Base-by-base conservation (phyloP, 2,797 vertebrate genomes). In the Kryptolebias ocellatus region DNA sequence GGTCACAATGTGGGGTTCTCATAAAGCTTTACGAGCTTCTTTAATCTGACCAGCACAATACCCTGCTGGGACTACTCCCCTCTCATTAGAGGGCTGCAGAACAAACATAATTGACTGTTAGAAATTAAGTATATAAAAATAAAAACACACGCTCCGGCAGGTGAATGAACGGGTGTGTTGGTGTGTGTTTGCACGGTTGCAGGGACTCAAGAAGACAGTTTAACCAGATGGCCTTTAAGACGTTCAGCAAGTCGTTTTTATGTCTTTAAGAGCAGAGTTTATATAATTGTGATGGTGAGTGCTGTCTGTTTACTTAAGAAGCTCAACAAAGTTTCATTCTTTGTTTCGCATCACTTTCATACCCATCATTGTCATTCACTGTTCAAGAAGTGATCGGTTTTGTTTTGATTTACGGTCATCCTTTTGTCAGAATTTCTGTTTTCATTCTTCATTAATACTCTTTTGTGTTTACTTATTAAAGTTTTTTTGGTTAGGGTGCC, bases 21-120 rank as follows among this genome's bases (percentile, higher is more conserved):
- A 75, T 85, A 84, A 85, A 74, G 49, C 75, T 89, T 89, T 67
- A 87, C 0, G 14, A 59, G 67, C 56, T 47, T 42, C 78, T 84
- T 89, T 78, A 85, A 83, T 87, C 79, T 86, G 75, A 86, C 78
- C 83, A 81, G 65, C 71, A 57, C 73, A 70, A 59, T 58, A 42
- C 37, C 27, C 53, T 24, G 27, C 20, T 31, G 18, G 67, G 74
- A 75, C 75, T 66, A 72, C 78, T 14, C 60, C 62, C 54, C 65
- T 77, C 72, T 83, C 67, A 60, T 80, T 79, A 71, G 28, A 69
- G 55, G 58, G 45, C 55, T 52, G 71, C 49, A 56, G 63, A 59
- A 65, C 68, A 67, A 69, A 58, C 61, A 29, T 71, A 72, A 80
- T 59, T 58, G 59, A 83, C 53, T 72, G 55, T 47, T 51, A 31